These are phyloP conservation scores for Amorpha juglandis DNA, from an alignment of 2,888 invertebrate genomes.

Conservation along the genomic window DNA sequence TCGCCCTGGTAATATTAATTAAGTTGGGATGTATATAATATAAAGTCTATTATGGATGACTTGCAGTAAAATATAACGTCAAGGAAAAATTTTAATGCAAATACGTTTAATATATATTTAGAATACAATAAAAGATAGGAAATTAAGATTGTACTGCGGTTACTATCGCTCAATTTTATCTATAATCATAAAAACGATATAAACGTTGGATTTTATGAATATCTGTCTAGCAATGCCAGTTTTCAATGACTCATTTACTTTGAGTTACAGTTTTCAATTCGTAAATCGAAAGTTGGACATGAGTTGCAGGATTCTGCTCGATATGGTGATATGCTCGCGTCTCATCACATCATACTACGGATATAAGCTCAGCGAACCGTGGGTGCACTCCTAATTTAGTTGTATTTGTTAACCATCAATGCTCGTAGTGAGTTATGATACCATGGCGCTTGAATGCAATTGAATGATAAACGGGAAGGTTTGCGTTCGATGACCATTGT, in stretches of 20 bases:
- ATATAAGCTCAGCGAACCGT: too few relatives aligned
- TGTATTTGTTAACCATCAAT: too few relatives aligned
- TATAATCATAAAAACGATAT: background rate
- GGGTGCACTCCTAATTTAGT: too few relatives aligned
- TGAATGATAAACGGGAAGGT: background rate
- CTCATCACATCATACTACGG: too few relatives aligned
- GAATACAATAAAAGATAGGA: background rate
- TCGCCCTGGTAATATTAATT: background rate
- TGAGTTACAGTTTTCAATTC: too few relatives aligned
- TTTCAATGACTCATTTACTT: background rate
- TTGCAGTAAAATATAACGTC: background rate
- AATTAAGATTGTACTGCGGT: background rate
- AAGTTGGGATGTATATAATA: background rate
- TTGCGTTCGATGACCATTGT: background rate
- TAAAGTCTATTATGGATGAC: too few relatives aligned
- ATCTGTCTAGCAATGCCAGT: background rate
- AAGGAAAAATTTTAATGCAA: background rate
- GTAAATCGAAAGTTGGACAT: too few relatives aligned
- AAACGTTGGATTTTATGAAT: background rate
- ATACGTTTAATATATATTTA: background rate
- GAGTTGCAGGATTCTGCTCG: too few relatives aligned
- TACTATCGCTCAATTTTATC: background rate
- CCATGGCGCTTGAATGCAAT: background rate
- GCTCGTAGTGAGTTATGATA: background rate
- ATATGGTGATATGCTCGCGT: too few relatives aligned